These are phyloP conservation scores for Atta cephalotes DNA, from an alignment of 1,140 invertebrate species.

Conservation along the genomic window DNA sequence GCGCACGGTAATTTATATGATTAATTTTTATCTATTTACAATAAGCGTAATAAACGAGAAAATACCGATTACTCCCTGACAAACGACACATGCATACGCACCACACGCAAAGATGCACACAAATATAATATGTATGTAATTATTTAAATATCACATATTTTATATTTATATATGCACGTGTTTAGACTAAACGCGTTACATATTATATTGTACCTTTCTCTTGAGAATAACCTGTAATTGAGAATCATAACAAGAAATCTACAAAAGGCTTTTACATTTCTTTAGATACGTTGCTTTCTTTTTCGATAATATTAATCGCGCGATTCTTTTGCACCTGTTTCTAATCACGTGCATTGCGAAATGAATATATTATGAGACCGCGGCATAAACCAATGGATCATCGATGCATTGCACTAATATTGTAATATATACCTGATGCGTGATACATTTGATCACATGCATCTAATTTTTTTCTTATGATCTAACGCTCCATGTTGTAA, in stretches of 20 bases:
- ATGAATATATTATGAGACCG: neutral
- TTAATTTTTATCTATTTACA: conserved; percentile 71
- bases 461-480: neutral
- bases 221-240: neutral
- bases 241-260: neutral
- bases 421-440: neutral
- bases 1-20: conserved; percentile 4
- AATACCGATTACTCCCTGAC: conserved; percentile 3
- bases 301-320: neutral
- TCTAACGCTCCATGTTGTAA: neutral
- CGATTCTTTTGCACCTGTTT: neutral
- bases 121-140: neutral
- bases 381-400: neutral
- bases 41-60: conserved; percentile 51
- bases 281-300: neutral
- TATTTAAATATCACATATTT: conserved; percentile 21
- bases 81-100: neutral
- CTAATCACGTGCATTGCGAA: neutral
- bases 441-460: neutral
- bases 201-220: conserved; percentile 34
- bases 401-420: neutral
- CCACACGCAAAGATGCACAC: neutral
- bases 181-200: neutral
- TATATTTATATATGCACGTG: neutral
- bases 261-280: neutral